Evolutionary conservation across 2,113 vertebrate genomes (phyloP).

Genomic region (Ailurus styani): DNA sequence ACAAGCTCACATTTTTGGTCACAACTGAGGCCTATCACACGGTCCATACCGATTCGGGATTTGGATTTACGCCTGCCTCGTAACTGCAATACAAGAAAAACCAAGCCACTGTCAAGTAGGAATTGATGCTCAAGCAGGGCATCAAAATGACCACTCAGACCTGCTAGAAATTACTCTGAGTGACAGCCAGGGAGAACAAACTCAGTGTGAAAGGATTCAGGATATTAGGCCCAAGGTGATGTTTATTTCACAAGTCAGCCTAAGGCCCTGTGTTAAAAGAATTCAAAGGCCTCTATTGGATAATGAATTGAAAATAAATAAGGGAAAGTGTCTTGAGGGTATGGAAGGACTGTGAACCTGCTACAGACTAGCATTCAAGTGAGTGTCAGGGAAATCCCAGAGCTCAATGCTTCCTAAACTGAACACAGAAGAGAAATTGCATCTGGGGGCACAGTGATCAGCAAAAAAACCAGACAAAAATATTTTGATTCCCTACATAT

Average conservation of each 20-base stretch:
- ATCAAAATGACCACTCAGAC: background rate
- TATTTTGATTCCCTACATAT: background rate
- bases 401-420: background rate
- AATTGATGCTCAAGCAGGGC: background rate
- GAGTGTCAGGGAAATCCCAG: background rate
- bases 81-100: slow-evolving; percentile 63
- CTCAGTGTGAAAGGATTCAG: background rate
- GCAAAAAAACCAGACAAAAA: background rate
- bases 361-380: background rate
- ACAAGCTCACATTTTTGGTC: slow-evolving; percentile 83
- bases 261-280: background rate
- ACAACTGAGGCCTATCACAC: slow-evolving; percentile 59
- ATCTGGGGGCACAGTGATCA: background rate
- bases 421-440: background rate
- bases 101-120: background rate
- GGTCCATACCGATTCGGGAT: slow-evolving; percentile 30
- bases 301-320: background rate
- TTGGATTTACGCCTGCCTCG: slow-evolving; percentile 70
- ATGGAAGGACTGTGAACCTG: background rate
- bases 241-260: background rate
- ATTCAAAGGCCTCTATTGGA: background rate
- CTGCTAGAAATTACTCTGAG: background rate
- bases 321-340: background rate
- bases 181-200: background rate
- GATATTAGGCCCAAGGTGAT: background rate